These are phyloP conservation scores for Ovibos moschatus DNA, from an alignment of 2,113 vertebrate species.

Conservation along the genomic window DNA sequence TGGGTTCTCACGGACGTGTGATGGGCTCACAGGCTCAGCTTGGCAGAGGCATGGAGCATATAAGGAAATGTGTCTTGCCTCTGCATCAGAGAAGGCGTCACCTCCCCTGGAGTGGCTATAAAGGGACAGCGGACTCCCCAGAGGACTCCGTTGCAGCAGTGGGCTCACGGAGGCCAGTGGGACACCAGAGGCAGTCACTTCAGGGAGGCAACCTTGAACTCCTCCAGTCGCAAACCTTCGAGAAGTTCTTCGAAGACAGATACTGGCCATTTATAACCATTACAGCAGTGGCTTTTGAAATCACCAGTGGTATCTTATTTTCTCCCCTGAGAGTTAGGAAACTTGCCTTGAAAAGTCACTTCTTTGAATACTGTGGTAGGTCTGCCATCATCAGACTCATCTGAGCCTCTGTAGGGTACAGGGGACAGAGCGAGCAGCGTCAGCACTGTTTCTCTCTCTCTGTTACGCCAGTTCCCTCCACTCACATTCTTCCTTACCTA, in stretches of 20 bases:
- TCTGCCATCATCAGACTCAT: too few species aligned
- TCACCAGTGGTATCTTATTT: background rate
- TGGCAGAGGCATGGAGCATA: background rate
- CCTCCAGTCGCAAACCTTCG: accelerated
- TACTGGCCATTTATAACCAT: background rate
- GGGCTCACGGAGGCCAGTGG: background rate
- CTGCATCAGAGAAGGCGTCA: too few species aligned
- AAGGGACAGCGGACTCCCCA: background rate
- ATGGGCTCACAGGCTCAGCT: background rate
- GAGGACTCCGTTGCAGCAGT: accelerated
- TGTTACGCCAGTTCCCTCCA: background rate
- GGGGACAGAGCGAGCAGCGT: background rate
- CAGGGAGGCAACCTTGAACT: background rate
- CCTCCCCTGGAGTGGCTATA: background rate
- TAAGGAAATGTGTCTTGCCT: background rate
- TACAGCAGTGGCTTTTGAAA: background rate
- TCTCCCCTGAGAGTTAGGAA: background rate
- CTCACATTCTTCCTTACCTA: accelerated
- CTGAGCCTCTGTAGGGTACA: too few species aligned
- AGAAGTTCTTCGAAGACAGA: background rate
- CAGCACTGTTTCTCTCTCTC: background rate
- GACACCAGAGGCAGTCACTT: accelerated
- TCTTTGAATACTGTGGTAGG: background rate
- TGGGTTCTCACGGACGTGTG: background rate
- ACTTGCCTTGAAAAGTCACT: background rate